A percentile compares a stretch with the other conserved stretches of the same genome.
These are phyloP conservation scores for Crotophaga sulcirostris DNA, from an alignment of 2,113 vertebrate genomes.

Conservation along the genomic window DNA sequence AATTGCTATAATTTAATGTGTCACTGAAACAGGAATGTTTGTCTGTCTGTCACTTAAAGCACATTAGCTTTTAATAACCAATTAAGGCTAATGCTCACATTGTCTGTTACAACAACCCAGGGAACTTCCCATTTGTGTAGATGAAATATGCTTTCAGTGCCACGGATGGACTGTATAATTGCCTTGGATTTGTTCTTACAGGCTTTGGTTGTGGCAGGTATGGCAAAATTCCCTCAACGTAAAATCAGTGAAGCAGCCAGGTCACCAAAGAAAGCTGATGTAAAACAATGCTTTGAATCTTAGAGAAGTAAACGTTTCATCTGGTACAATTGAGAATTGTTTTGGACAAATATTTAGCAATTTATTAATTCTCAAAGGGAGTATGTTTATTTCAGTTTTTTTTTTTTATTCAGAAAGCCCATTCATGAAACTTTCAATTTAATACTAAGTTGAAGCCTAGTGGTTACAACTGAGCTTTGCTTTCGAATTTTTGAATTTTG, in stretches of 20 bases:
- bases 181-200: neutral
- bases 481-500: neutral
- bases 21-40: neutral
- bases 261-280: accelerated
- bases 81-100: neutral
- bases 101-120: neutral
- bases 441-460: neutral
- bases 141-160: neutral
- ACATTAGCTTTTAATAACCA: neutral
- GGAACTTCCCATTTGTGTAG: neutral
- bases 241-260: neutral
- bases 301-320: neutral
- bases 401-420: no score
- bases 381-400: neutral
- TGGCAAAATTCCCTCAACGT: neutral
- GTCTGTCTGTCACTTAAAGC: neutral
- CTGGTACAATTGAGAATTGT: neutral
- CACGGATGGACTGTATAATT: neutral
- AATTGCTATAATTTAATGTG: neutral
- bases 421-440: neutral
- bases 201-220: neutral
- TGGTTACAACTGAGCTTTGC: neutral
- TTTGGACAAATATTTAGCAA: neutral
- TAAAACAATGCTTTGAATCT: neutral
- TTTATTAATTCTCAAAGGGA: neutral